Base-by-base conservation (phyloP, 2,113 vertebrate species). In the Sula dactylatra region DNA sequence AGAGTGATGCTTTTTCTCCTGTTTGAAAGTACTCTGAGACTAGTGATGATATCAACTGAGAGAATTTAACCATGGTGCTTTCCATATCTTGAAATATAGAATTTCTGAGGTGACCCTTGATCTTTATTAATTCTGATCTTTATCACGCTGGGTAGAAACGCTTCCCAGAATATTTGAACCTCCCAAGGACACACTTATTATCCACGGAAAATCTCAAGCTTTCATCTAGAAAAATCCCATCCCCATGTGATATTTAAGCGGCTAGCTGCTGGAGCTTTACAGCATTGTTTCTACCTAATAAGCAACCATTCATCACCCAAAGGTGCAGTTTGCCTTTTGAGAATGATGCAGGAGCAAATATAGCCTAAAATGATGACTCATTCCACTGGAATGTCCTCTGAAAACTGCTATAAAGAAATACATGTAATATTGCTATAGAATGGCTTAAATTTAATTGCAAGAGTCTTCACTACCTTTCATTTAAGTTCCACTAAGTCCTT, bases 241-340 rank as follows among this genome's bases (percentile, higher is more conserved):
- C n/a, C 40, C 16, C 25, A 38, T 88, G 67, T 87, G 56, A 83
- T 90, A 88, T 49, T 45, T 88, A 61, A 62, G 29, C 6, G 6
- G 6, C 5, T 56, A 65, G 34, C 70, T 69, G 44, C 77, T 70
- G 56, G 62, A 87, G 45, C 59, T 71, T 95, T 91, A 82, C 34
- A 42, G 26, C 21, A 42, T 77, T 66, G 59, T 88, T 93, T 93
- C 54, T 56, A 61, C 85, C 42, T 91, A 85, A 88, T 71, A 94
- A 94, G 58, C 59, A 85, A 95, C 42, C 22, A 47, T 95, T 95
- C 93, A 89, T 90, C 80, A 90, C 67, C 52, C 84, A 86, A 49
- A 97, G 56, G 86, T 89, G 54, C 24, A 73, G 69, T 73, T 96
- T 94, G 50, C 90, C 91, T 97, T 96, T 73, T 94, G 85, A 93